Percentiles rank a stretch among this genome's conserved stretches.
Evolutionary conservation across 1,140 invertebrate species (phyloP).

Genomic region (Nasonia longicornis): DNA sequence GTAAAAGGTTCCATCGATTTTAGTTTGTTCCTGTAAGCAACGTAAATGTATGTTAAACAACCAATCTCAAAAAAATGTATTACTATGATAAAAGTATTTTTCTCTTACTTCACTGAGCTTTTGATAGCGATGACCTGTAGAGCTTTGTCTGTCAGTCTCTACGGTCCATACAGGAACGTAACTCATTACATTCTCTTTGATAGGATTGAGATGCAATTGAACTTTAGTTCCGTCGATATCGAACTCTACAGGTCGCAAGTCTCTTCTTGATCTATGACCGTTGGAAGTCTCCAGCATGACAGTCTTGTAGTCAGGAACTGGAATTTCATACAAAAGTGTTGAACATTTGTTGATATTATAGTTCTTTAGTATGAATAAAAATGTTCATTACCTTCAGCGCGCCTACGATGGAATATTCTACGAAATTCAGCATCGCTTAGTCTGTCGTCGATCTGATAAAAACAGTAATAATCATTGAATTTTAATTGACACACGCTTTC

Average conservation of each 20-base stretch:
- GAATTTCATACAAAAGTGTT: neutral
- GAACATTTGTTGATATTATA: too few relatives aligned
- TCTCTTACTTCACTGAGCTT: neutral
- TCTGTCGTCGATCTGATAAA: neutral
- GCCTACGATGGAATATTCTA: constrained; percentile 23
- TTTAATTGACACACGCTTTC: too few relatives aligned
- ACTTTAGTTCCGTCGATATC: constrained; percentile 17
- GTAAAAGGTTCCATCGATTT: constrained; percentile 18
- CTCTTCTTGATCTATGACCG: constrained; percentile 6
- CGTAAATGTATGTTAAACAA: neutral
- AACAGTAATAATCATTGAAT: too few relatives aligned
- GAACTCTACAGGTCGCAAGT: constrained; percentile 15
- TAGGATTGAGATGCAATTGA: constrained; percentile 2
- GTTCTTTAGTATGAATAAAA: neutral
- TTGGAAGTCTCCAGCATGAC: neutral
- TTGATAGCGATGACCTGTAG: neutral
- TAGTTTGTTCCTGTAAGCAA: neutral
- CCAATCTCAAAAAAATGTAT: neutral
- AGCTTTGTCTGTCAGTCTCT: neutral
- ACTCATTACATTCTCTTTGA: neutral
- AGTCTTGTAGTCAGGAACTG: constrained; percentile 10
- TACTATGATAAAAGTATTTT: too few relatives aligned
- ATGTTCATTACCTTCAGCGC: neutral
- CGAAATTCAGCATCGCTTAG: neutral
- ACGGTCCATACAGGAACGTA: constrained; percentile 14